Conservation (phyloP, 1,140 invertebrate species). For the Drosophila teissieri region DNA sequence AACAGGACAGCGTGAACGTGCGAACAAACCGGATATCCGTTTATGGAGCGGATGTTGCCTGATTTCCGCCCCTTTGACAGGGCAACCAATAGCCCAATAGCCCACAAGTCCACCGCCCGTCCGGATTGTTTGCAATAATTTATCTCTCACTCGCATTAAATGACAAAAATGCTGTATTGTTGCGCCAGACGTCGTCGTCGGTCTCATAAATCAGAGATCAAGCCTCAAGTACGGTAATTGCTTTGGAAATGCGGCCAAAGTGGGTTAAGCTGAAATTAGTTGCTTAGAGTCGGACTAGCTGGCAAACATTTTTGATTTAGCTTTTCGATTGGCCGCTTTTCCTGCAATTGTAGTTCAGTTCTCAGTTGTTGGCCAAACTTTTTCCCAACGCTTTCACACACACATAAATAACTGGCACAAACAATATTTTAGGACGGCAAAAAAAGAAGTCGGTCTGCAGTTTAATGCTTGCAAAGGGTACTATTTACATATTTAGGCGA, state of each 20-base stretch:
- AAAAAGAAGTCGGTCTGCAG: constrained; percentile 7
- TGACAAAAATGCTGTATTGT: constrained; percentile 67
- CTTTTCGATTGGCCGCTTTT: constrained; percentile 63
- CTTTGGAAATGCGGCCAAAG: constrained; percentile 63
- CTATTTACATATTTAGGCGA: background rate
- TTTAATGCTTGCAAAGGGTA: background rate
- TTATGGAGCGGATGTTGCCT: constrained; percentile 78
- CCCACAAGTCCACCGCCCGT: background rate
- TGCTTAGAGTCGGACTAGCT: constrained; percentile 57
- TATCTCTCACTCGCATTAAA: constrained; percentile 73
- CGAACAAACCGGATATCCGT: constrained; percentile 76
- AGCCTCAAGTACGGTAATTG: constrained; percentile 58
- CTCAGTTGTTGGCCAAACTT: constrained; percentile 41
- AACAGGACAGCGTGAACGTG: constrained; percentile 70
- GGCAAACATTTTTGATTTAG: constrained; percentile 72
- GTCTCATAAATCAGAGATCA: constrained; percentile 62
- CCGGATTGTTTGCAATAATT: constrained; percentile 66
- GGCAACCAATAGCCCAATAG: constrained; percentile 30
- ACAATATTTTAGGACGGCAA: constrained; percentile 62
- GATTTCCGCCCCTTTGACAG: constrained; percentile 74
- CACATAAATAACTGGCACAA: constrained; percentile 61
- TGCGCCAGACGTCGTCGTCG: constrained; percentile 27
- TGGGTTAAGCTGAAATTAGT: constrained; percentile 79
- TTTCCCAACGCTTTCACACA: constrained; percentile 44
- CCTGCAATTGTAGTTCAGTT: constrained; percentile 30